A percentile compares a stretch with the other conserved stretches of the same genome.
Conservation (phyloP, 2,888 invertebrate genomes). For the Drosophila rellima region DNA sequence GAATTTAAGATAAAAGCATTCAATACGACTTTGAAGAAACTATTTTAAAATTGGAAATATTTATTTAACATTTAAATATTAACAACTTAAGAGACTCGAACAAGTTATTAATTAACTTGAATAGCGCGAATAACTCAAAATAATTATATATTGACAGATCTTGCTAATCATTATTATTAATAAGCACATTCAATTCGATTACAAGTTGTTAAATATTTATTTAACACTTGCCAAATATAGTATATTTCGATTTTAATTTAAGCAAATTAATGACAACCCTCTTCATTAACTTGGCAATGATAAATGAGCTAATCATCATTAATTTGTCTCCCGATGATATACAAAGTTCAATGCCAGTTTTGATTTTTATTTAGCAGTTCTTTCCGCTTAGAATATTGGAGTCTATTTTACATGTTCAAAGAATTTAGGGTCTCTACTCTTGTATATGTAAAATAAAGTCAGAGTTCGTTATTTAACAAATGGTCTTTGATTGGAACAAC, state of each 20-base stretch:
- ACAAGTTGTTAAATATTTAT: slow-evolving; percentile 12
- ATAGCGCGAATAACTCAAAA: neutral
- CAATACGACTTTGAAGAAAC: no score
- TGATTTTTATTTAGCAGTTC: neutral
- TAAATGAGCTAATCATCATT: slow-evolving; percentile 28
- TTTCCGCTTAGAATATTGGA: slow-evolving; percentile 11
- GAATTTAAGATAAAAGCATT: neutral
- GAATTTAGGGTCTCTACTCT: slow-evolving; percentile 6
- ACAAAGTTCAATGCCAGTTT: slow-evolving; percentile 33
- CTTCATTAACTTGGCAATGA: slow-evolving; percentile 26
- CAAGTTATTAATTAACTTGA: neutral
- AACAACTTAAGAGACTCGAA: neutral
- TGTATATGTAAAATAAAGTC: slow-evolving; percentile 2
- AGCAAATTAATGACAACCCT: slow-evolving; percentile 21
- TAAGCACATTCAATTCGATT: slow-evolving; percentile 6
- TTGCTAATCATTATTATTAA: neutral
- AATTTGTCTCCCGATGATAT: slow-evolving; percentile 16
- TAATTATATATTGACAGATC: neutral
- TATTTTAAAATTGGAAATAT: no score
- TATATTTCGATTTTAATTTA: neutral
- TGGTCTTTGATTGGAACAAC: slow-evolving; percentile 52
- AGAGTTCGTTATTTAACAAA: slow-evolving; percentile 20
- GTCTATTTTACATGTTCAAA: slow-evolving; percentile 7
- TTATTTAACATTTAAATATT: neutral
- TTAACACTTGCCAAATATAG: slow-evolving; percentile 6